Evolutionary conservation across 2,113 vertebrate genomes (phyloP).

Genomic region (Actinemys pallida): DNA sequence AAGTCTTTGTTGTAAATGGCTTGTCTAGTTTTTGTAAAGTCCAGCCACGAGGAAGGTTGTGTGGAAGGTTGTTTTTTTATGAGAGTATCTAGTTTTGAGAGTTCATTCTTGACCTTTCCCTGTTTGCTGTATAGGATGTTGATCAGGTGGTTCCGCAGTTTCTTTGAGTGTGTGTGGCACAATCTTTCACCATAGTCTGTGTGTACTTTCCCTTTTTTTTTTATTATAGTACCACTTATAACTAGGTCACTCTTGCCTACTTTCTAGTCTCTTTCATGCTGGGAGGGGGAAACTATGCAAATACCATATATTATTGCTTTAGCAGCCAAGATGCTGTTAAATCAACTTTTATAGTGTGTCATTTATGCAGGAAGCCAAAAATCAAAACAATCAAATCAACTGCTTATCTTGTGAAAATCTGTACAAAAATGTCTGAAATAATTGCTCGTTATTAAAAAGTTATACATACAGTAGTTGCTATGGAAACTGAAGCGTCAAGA

Average conservation of each 20-base stretch:
- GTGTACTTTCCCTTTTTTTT: background rate
- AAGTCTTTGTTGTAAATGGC: no score
- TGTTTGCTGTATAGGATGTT: no score
- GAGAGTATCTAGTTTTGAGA: no score
- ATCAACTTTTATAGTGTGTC: background rate
- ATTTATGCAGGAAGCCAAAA: background rate
- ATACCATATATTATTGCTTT: background rate
- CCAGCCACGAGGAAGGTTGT: no score
- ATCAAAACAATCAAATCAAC: background rate
- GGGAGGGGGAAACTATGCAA: background rate
- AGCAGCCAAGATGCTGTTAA: background rate
- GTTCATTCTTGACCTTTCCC: no score
- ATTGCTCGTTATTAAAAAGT: background rate
- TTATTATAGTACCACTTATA: background rate
- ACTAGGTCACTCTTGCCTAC: background rate
- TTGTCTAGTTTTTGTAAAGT: no score
- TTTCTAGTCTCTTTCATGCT: background rate
- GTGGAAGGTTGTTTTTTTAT: no score
- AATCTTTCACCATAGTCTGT: no score
- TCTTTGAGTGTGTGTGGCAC: no score
- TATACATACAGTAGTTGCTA: background rate
- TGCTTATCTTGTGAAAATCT: background rate
- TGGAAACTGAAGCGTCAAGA: background rate
- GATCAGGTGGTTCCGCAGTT: no score
- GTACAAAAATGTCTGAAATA: background rate